These are phyloP conservation scores for Vollenhovia emeryi DNA, from an alignment of 1,140 invertebrate species.

Conservation along the genomic window DNA sequence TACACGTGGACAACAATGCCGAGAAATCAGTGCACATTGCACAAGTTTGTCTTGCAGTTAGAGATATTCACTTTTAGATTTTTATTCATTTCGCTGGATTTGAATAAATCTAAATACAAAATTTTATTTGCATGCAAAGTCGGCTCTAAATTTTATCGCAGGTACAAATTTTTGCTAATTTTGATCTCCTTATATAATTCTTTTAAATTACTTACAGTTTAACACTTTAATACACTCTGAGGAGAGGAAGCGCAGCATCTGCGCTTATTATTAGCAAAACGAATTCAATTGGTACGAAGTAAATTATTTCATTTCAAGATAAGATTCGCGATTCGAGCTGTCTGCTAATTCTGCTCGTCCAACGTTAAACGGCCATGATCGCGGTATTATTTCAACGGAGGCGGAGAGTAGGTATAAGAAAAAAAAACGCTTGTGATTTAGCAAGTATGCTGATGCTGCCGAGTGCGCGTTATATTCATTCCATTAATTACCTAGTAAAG, in stretches of 20 bases:
- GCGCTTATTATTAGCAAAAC: neutral
- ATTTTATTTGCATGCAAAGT: neutral
- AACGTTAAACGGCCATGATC: neutral
- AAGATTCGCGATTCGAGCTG: neutral
- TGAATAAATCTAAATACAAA: neutral
- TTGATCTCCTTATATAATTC: neutral
- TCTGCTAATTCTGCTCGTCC: neutral
- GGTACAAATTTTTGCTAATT: neutral
- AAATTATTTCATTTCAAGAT: constrained; percentile 2
- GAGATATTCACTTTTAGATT: neutral
- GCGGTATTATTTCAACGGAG: neutral
- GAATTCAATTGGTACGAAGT: neutral
- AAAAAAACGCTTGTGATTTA: constrained; percentile 21
- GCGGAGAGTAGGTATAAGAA: neutral
- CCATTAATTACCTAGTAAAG: constrained; percentile 63
- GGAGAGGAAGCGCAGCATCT: neutral
- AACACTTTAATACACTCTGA: neutral
- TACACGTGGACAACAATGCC: neutral
- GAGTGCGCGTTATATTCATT: constrained; percentile 64
- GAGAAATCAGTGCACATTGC: neutral
- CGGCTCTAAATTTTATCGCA: neutral
- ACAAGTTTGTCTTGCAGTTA: constrained; percentile 6
- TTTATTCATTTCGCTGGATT: neutral
- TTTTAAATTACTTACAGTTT: neutral
- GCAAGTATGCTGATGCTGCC: constrained; percentile 17